Evolutionary conservation across 1,140 invertebrate genomes (phyloP).

Genomic region (Caerostris extrusa): DNA sequence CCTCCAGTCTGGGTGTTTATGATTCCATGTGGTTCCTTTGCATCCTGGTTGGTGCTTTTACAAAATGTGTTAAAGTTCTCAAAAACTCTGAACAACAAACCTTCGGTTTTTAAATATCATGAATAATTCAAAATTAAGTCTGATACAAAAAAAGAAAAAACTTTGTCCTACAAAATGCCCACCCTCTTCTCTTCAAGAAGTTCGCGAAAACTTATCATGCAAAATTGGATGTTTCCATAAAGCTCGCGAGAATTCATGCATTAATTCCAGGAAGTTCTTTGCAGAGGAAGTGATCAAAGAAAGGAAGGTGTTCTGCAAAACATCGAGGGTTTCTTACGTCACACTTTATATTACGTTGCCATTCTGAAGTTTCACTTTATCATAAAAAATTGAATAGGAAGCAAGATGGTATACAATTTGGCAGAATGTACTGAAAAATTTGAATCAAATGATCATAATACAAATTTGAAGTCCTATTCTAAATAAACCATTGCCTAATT

Average conservation of each 20-base stretch:
- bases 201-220: background rate
- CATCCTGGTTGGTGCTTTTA: background rate
- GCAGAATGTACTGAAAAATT: too few species aligned
- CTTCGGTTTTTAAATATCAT: constrained; percentile 20
- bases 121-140: constrained; percentile 41
- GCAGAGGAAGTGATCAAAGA: background rate
- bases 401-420: background rate
- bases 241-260: constrained; percentile 1
- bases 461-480: too few species aligned
- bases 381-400: background rate
- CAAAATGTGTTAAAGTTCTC: constrained; percentile 49
- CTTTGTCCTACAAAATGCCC: background rate
- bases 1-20: background rate
- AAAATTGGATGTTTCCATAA: constrained; percentile 32
- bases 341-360: background rate
- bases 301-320: background rate
- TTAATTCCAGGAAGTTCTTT: background rate
- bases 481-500: too few species aligned
- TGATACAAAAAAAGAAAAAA: background rate
- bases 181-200: background rate
- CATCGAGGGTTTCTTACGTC: background rate
- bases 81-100: constrained; percentile 21
- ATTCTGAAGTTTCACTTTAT: background rate
- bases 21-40: constrained; percentile 10
- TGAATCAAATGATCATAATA: too few species aligned